Base-by-base conservation (phyloP, 2,888 invertebrate species). In the Unio pictorum region DNA sequence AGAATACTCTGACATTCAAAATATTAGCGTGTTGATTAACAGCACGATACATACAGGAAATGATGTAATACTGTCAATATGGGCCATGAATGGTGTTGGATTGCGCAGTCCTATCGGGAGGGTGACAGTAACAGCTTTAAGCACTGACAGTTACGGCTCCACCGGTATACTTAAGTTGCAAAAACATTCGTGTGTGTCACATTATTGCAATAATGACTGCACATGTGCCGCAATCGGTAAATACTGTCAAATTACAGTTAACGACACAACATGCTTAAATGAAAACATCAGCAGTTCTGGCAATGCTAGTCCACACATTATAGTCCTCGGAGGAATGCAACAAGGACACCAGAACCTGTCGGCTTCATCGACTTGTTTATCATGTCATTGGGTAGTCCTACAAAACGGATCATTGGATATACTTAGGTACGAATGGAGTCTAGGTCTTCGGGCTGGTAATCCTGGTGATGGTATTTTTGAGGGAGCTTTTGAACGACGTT, bases 141-240 rank as follows among this genome's bases (percentile, higher is more conserved):
- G 55, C 1, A 57, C 66, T 4, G 65, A 63, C 30, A 17, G 20
- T 7, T 23, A 18, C 3, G 55, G 55, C 0, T 54, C 58, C 7
- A 23, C 34, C 1, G 78, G 80, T 20, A 28, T 67, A 4, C 71
- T 78, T 15, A 67, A 77, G 61, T 54, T 77, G 23, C 62, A 77
- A 61, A 75, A 69, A 64, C 78, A 80, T 66, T 78, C 78, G 1
- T 80, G 80, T 72, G 67, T 64, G n/a, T 28, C 63, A 20, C 73
- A 78, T 34, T 76, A 66, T 23, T 80, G 80, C 55, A 76, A 76
- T 45, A 74, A 77, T 20, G 76, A 76, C 23, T 80, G 80, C 60
- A 80, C 80, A 3, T 80, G 80, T 30, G 75, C 78, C n/a, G 71
- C 76, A 5, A n/a, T 80, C 26, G 80, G 80, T 30, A 59, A 72